Percentiles rank a stretch among this genome's conserved stretches.
Evolutionary conservation across 2,888 invertebrate species (phyloP).

Genomic region (Panzeria rudis): DNA sequence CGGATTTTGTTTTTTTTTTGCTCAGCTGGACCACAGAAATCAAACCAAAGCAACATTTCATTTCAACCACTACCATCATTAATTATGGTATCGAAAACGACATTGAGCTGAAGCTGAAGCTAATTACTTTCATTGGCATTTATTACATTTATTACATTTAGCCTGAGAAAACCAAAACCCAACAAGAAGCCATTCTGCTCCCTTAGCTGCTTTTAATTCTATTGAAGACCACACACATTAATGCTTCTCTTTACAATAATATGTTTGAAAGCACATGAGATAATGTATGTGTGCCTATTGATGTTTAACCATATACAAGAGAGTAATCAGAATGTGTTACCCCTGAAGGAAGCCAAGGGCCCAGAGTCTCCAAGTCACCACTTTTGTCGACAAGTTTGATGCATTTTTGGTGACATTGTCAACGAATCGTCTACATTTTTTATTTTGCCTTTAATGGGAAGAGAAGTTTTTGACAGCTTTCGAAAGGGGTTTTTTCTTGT

Average conservation of each 20-base stretch:
- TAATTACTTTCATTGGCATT: slow-evolving; percentile 70
- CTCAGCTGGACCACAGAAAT: slow-evolving; percentile 59
- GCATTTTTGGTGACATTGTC: too few relatives aligned
- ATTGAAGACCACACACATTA: slow-evolving; percentile 44
- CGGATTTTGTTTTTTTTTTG: neutral
- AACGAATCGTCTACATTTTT: too few relatives aligned
- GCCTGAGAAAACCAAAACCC: slow-evolving; percentile 37
- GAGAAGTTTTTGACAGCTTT: too few relatives aligned
- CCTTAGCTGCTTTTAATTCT: slow-evolving; percentile 13
- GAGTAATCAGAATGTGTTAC: neutral
- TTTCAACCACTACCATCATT: slow-evolving; percentile 62
- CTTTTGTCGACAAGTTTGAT: too few relatives aligned
- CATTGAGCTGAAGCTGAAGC: slow-evolving; percentile 59
- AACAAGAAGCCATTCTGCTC: slow-evolving; percentile 53
- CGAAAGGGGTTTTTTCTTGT: too few relatives aligned
- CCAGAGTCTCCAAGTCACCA: too few relatives aligned
- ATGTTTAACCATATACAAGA: neutral
- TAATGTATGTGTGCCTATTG: neutral
- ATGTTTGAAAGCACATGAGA: neutral
- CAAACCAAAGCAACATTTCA: slow-evolving; percentile 64
- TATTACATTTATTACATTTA: slow-evolving; percentile 67
- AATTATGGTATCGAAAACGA: slow-evolving; percentile 68
- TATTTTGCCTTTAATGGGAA: too few relatives aligned
- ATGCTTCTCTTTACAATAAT: slow-evolving; percentile 2
- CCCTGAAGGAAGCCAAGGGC: too few relatives aligned